Conservation (phyloP, 2,113 vertebrate genomes). For the Plectropomus leopardus region DNA sequence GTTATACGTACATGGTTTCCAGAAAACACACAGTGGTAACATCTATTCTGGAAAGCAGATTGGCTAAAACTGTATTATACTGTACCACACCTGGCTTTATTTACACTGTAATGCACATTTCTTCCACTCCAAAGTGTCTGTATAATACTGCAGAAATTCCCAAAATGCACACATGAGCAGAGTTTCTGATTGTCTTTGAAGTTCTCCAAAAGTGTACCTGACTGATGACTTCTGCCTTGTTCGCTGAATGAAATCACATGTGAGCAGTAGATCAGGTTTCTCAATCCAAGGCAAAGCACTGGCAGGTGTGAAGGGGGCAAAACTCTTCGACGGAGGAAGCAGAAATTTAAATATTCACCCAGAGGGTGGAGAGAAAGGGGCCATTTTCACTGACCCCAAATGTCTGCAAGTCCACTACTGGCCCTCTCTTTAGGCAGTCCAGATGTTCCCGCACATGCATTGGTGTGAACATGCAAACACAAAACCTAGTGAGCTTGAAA, state of each 20-base stretch:
- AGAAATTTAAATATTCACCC: conserved; percentile 72
- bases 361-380: conserved; percentile 35
- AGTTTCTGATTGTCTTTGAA: conserved; percentile 22
- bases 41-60: too few species aligned
- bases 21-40: too few species aligned
- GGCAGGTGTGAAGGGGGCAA: conserved; percentile 81
- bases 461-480: conserved; percentile 22
- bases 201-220: not conserved
- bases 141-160: not conserved
- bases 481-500: not conserved
- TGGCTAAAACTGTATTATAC: too few species aligned
- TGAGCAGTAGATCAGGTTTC: conserved; percentile 58
- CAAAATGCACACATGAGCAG: not conserved
- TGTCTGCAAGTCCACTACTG: conserved; percentile 54
- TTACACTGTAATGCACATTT: not conserved
- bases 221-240: not conserved
- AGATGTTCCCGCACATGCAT: conserved; percentile 74
- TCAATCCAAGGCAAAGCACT: conserved; percentile 60
- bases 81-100: too few species aligned
- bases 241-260: conserved; percentile 45
- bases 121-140: not conserved
- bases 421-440: conserved; percentile 54
- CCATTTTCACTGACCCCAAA: conserved; percentile 74
- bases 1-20: too few species aligned
- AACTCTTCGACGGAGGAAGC: conserved; percentile 46